Percentiles rank a stretch among this genome's conserved stretches.
These are phyloP conservation scores for Anthopleura sola DNA, from an alignment of 64 coral and sea anemone species.

Conservation along the genomic window DNA sequence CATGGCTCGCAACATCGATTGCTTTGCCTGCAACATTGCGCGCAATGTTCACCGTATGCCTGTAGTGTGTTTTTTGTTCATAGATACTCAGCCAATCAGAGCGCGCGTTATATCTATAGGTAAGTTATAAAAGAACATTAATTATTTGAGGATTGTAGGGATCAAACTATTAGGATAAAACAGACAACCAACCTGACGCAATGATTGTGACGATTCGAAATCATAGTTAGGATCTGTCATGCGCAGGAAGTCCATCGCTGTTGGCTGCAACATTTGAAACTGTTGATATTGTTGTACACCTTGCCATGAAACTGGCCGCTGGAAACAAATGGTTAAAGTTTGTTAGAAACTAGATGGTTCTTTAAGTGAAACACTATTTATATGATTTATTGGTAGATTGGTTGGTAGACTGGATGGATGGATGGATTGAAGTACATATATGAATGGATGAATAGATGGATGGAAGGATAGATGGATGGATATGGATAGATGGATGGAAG, in stretches of 20 bases:
- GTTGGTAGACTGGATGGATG: neutral
- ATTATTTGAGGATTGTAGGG: too few relatives aligned
- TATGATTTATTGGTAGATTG: too few relatives aligned
- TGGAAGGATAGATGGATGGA: neutral
- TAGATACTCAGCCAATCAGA: too few relatives aligned
- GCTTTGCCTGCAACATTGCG: too few relatives aligned
- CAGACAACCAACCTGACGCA: neutral
- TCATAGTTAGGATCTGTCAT: neutral
- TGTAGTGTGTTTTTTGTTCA: too few relatives aligned
- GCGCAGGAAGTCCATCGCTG: neutral
- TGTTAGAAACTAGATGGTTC: neutral
- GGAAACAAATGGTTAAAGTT: neutral
- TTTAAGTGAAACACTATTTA: too few relatives aligned
- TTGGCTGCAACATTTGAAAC: neutral
- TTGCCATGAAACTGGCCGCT: conserved; percentile 88
- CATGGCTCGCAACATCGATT: too few relatives aligned
- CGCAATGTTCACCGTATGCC: too few relatives aligned
- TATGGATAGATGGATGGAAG: neutral
- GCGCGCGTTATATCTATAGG: too few relatives aligned
- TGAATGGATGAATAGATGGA: neutral
- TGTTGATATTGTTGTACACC: conserved; percentile 81
- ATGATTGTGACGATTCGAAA: neutral
- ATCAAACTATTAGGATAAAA: neutral
- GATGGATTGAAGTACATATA: neutral
- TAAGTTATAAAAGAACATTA: too few relatives aligned